phyloP scores from a whole-genome alignment of 2,113 vertebrate genomes.

The Nettapus auritus region DNA sequence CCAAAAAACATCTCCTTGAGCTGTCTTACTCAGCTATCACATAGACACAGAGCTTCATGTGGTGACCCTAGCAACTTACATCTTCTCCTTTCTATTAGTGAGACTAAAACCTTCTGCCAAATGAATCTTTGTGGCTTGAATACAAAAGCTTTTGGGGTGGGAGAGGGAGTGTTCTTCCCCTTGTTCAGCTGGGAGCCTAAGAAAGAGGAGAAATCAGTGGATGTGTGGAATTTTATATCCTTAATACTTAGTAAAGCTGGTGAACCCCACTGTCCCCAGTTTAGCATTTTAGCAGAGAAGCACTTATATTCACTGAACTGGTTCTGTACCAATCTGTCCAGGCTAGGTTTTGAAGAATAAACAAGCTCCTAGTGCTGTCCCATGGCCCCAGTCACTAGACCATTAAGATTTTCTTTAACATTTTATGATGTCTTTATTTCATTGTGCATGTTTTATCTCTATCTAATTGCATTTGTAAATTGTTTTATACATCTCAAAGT shows the following conservation, averaged over 20 bases:
- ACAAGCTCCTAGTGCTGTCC: not conserved
- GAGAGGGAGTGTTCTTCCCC: not conserved
- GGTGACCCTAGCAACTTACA: not conserved
- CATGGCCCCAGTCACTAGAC: not conserved
- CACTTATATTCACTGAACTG: not conserved
- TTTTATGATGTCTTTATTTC: conserved; percentile 33
- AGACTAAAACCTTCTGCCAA: not conserved
- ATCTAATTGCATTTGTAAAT: conserved; percentile 45
- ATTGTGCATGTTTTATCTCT: conserved; percentile 26
- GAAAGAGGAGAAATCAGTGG: not conserved
- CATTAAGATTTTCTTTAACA: not conserved
- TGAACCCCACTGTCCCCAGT: not conserved
- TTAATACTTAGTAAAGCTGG: not conserved
- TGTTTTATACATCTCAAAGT: not conserved
- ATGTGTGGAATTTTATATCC: not conserved
- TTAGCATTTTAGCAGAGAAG: not conserved
- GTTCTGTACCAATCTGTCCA: not conserved
- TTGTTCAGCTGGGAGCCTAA: not conserved
- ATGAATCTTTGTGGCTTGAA: not conserved
- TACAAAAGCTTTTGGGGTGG: not conserved
- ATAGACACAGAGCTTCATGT: not conserved
- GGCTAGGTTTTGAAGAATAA: not conserved
- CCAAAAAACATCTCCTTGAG: not conserved
- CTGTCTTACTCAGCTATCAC: not conserved
- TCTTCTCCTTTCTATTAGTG: not conserved